Percentiles rank a stretch among this genome's conserved stretches.
Evolutionary conservation across 2,888 invertebrate genomes (phyloP).

Genomic region (Dicyrtomina minuta): DNA sequence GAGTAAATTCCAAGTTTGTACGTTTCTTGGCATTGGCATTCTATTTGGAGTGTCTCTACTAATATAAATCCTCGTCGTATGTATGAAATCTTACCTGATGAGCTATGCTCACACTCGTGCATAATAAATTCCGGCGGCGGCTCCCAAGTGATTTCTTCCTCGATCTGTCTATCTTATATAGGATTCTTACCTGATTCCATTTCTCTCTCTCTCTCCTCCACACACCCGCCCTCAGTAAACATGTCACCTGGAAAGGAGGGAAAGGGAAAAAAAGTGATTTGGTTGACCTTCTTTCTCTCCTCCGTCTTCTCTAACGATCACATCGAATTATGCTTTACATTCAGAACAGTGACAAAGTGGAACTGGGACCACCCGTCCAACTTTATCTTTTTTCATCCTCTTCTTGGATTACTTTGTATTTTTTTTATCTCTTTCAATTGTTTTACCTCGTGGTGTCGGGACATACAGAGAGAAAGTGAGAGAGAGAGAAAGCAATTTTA

Average conservation of each 20-base stretch:
- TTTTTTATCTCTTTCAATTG: neutral
- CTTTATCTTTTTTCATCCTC: constrained; percentile 3
- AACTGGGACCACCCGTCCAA: constrained; percentile 18
- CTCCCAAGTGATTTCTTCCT: too few relatives aligned
- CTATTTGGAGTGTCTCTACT: too few relatives aligned
- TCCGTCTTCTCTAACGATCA: constrained; percentile 5
- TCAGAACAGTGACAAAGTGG: constrained; percentile 16
- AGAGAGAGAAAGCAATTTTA: neutral
- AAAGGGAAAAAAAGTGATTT: constrained; percentile 9
- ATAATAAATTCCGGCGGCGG: neutral
- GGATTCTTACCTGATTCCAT: too few relatives aligned
- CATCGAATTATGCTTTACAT: constrained; percentile 22
- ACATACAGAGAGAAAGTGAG: neutral
- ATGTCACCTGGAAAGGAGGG: constrained; percentile 1
- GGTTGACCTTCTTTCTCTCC: constrained; percentile 6
- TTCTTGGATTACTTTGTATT: constrained; percentile 10
- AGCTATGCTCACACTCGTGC: too few relatives aligned
- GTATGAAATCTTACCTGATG: too few relatives aligned
- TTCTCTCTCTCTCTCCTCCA: too few relatives aligned
- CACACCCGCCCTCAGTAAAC: too few relatives aligned
- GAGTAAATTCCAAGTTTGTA: too few relatives aligned
- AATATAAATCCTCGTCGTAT: too few relatives aligned
- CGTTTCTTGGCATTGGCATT: too few relatives aligned
- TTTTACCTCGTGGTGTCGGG: neutral
- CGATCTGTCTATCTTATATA: too few relatives aligned